These are phyloP conservation scores for Dipodomys spectabilis DNA, from an alignment of 2,113 vertebrate species.

Conservation along the genomic window DNA sequence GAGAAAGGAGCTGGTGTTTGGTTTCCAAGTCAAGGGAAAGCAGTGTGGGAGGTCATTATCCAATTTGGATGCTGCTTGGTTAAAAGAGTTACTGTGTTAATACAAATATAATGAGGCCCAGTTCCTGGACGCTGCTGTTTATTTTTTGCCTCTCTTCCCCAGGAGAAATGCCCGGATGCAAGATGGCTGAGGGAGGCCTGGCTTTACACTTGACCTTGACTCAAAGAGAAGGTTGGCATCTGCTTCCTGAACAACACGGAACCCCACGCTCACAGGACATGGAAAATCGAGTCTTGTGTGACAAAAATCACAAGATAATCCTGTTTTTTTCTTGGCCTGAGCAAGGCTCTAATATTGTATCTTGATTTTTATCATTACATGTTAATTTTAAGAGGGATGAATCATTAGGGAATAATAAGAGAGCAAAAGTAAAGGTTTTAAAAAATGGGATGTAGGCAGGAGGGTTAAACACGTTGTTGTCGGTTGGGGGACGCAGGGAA, in stretches of 20 bases:
- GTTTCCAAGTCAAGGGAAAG: slow-evolving; percentile 34
- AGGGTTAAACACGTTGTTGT: neutral
- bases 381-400: slow-evolving; percentile 47
- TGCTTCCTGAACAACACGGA: slow-evolving; percentile 34
- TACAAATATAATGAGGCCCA: slow-evolving; percentile 57
- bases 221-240: neutral
- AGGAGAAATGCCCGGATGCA: slow-evolving; percentile 27
- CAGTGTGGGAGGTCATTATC: slow-evolving; percentile 64
- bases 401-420: neutral
- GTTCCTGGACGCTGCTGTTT: slow-evolving; percentile 49
- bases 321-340: neutral
- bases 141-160: slow-evolving; percentile 44
- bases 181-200: neutral
- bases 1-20: slow-evolving; percentile 62
- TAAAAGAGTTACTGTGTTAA: slow-evolving; percentile 71
- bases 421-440: slow-evolving; percentile 11
- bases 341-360: neutral
- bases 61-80: slow-evolving; percentile 52
- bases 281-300: neutral
- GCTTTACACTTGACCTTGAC: slow-evolving; percentile 4
- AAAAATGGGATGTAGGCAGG: neutral
- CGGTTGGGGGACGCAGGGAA: neutral
- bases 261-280: neutral
- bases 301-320: neutral
- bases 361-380: neutral